Percentiles rank a stretch among this genome's conserved stretches.
These are phyloP conservation scores for Mormyrus proboscirostris DNA, from an alignment of 2,797 vertebrate species.

Conservation along the genomic window DNA sequence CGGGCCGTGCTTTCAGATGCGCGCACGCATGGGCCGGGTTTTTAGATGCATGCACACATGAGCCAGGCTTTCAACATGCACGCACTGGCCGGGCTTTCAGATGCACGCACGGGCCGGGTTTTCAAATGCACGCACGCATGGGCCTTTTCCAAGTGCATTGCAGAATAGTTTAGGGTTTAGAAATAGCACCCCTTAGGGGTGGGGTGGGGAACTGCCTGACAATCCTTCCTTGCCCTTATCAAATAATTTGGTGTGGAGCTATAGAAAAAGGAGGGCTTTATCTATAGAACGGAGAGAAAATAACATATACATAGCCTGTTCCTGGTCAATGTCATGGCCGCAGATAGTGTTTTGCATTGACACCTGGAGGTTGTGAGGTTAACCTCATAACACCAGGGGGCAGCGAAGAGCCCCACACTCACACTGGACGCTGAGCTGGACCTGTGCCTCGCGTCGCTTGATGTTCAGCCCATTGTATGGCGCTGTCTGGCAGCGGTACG, in stretches of 20 bases:
- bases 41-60: not conserved
- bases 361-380: not conserved
- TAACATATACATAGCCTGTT: not conserved
- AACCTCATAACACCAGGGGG: not conserved
- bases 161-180: not conserved
- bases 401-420: slow-evolving; percentile 53
- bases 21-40: too few relatives aligned
- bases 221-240: not conserved
- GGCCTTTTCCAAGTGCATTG: too few relatives aligned
- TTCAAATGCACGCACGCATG: too few relatives aligned
- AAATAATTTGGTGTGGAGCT: not conserved
- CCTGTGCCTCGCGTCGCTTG: slow-evolving; percentile 76
- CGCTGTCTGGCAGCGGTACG: slow-evolving; percentile 89
- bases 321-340: not conserved
- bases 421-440: slow-evolving; percentile 93
- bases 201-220: not conserved
- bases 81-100: too few relatives aligned
- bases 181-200: not conserved
- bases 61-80: too few relatives aligned
- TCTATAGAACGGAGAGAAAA: not conserved
- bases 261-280: not conserved
- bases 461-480: slow-evolving; percentile 96
- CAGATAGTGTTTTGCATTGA: not conserved
- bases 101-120: too few relatives aligned
- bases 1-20: too few relatives aligned